These are phyloP conservation scores for Oxygymnocypris stewartii DNA, from an alignment of 2,113 vertebrate species.

Conservation along the genomic window DNA sequence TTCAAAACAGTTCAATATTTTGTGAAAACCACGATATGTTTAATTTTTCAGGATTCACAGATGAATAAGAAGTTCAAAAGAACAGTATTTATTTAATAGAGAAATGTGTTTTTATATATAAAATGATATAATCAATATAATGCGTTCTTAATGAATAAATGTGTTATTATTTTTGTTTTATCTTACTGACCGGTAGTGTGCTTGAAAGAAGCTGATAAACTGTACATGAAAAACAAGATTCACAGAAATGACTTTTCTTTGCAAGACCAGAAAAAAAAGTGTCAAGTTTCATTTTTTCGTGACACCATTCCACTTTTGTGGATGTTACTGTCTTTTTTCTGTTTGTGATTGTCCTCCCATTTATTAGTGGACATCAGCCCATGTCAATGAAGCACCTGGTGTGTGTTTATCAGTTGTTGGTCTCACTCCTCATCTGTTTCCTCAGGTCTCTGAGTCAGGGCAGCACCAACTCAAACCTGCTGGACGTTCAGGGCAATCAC, in stretches of 20 bases:
- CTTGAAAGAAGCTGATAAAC: not conserved
- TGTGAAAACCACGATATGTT: no score
- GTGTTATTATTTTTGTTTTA: not conserved
- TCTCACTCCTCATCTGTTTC: not conserved
- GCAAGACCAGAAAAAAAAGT: not conserved
- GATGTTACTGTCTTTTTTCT: not conserved
- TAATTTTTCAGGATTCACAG: not conserved
- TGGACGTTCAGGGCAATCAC: conserved; percentile 91
- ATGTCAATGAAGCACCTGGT: not conserved
- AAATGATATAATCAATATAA: not conserved
- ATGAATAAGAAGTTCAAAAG: not conserved
- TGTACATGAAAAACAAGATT: not conserved
- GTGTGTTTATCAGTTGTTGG: not conserved
- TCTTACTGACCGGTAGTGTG: not conserved
- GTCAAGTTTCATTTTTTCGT: not conserved
- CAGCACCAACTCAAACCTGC: conserved; percentile 96
- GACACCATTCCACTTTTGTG: not conserved
- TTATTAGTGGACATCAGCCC: not conserved
- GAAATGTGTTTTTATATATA: no score
- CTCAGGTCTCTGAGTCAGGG: conserved; percentile 93
- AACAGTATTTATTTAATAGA: not conserved
- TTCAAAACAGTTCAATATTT: not conserved
- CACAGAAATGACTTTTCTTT: not conserved
- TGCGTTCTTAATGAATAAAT: not conserved
- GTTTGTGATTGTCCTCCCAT: not conserved